Base-by-base conservation (phyloP, 2,888 invertebrate genomes). In the Lasioglossum lativentre region DNA sequence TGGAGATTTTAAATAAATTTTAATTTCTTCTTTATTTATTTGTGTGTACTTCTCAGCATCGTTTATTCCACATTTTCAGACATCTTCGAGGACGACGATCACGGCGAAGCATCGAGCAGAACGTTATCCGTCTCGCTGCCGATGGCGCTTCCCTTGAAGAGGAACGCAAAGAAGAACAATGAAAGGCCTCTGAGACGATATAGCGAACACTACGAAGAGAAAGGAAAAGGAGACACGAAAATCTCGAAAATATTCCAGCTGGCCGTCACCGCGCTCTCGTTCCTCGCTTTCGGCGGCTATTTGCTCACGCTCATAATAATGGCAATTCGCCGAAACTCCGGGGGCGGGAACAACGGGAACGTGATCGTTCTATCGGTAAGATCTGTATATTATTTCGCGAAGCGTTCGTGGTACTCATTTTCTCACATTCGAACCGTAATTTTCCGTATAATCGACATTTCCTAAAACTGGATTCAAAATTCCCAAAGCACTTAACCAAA, bases 221-320 rank as follows among this genome's bases (percentile, higher is more conserved):
- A 96, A 1, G 92, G 96, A 16, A 63, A 63, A 70, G 96, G 96
- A 85, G 96, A 96, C 42, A 96, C 96, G 5, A 97, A 97, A 93
- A 95, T 98, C 75, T 97, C 97, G 88, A 97, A 97, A 72, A 96
- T 98, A 76, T 98, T 98, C 92, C 97, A 98, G 86, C 96, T 97
- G 89, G 97, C 98, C 0, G 96, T 98, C 16, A 98, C 98, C 0
- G 97, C 97, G 0, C 95, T 98, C 78, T 97, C 98, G 0, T 98
- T 98, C 95, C 95, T 98, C 12, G 98, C 98, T 0, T 98, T 98
- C 92, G 98, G 98, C 0, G 98, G 98, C 1, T 98, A 98, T 93
- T 95, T 98, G 34, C 94, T 98, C 2, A 97, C 98, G 91, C 95
- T 98, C 73, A 97, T 98, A 77, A 97, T 98, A 42, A 97, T 97